phyloP scores from a whole-genome alignment of 1,140 invertebrate genomes.

The Bombus pascuorum region DNA sequence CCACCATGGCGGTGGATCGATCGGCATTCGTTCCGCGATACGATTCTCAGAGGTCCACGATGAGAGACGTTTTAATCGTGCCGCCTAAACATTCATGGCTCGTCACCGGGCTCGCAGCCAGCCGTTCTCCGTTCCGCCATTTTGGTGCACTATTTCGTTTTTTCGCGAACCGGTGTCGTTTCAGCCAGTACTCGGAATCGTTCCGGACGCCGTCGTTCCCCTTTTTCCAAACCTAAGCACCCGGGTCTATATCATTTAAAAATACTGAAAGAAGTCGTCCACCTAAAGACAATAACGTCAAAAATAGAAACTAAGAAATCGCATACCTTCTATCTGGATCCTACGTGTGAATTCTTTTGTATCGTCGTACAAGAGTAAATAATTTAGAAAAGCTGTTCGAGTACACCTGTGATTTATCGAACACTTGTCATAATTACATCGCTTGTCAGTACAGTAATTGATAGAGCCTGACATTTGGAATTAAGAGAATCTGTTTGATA shows the following conservation, averaged over 20 bases:
- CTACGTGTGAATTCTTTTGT: background rate
- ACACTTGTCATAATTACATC: no score
- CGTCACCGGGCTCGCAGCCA: conserved; percentile 30
- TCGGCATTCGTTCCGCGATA: conserved; percentile 71
- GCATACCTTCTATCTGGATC: background rate
- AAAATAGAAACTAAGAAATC: background rate
- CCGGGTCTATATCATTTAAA: background rate
- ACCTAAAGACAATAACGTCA: background rate
- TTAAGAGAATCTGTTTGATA: no score
- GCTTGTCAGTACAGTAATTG: no score
- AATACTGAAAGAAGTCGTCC: background rate
- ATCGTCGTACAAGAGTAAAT: background rate
- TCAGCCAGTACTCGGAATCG: conserved; percentile 4
- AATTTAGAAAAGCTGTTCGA: background rate
- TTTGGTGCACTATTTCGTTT: conserved; percentile 41
- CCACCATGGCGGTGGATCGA: conserved; percentile 68
- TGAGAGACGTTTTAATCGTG: conserved; percentile 73
- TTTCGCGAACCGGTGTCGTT: conserved; percentile 27
- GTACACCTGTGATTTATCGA: no score
- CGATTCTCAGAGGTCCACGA: conserved; percentile 63
- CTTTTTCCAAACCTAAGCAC: background rate
- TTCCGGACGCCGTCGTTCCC: background rate
- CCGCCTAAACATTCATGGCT: conserved; percentile 67
- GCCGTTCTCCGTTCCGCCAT: conserved; percentile 43
- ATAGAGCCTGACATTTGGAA: no score